Evolutionary conservation across 2,113 vertebrate genomes (phyloP), one percentile per base, ranked within the genome.

Genomic region (Cyprinodon brontotheroides): DNA sequence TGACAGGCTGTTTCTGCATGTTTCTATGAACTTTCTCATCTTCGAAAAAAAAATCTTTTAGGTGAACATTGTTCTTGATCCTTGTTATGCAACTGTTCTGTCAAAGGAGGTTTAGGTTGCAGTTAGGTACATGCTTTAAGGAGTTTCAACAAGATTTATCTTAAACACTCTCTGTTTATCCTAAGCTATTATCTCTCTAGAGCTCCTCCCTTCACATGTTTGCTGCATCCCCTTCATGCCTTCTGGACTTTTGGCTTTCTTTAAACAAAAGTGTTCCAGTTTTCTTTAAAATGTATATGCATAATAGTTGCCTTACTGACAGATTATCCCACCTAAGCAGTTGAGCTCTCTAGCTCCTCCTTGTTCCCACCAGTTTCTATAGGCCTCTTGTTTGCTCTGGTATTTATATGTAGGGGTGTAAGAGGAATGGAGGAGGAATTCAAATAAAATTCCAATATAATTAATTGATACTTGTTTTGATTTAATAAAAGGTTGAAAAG

Each of bases 41-140:
- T 69, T 64, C 53, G 64, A 43, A 64, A 40, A 20, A 38, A 4
- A 40, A 43, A 9, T 70, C 40, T 45, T 70, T 70, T 37, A 63
- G 29, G 15, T 38, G 4, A 48, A 11, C 59, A 37, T n/a, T 41
- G 70, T 70, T 76, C 43, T 45, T 41, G 60, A 37, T 64, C 65
- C 60, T 12, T 10, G 64, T 65, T 3, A 4, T 59, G 67, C 39
- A 38, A 59, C 47, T 50, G 14, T 70, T 11, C 15, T 38, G 45
- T 38, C 43, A 41, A 11, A 61, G 37, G 36, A 50, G 36, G 6
- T 17, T 8, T 17, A 63, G 12, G 1, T 73, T 37, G 50, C 73
- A 15, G 9, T 45, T 45, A 45, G 9, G 5, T 45, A 45, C 43
- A 10, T 45, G 11, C 43, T 10, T 45, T 45, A 2, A 45, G 9